Percentiles rank a stretch among this genome's conserved stretches.
Conservation (phyloP, 2,797 vertebrate genomes). For the Pitangus sulphuratus region DNA sequence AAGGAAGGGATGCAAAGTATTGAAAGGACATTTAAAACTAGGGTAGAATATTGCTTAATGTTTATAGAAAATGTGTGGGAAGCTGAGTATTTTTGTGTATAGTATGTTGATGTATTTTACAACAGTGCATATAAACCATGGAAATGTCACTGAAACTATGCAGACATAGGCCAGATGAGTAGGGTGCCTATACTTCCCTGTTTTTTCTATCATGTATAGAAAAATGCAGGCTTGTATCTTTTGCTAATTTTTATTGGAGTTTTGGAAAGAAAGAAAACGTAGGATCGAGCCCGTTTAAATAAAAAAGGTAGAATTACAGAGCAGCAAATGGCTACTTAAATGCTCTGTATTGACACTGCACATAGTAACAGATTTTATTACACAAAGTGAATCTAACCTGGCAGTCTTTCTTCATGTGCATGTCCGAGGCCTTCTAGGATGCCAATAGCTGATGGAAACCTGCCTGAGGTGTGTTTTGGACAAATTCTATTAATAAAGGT, state of each 20-base stretch:
- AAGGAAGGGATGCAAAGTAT: background rate
- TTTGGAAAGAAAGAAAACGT: background rate
- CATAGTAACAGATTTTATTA: background rate
- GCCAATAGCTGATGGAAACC: background rate
- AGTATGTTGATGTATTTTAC: slow-evolving; percentile 29
- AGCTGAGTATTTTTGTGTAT: slow-evolving; percentile 39
- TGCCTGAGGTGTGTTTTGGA: background rate
- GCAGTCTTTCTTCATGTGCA: background rate
- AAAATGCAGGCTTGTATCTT: background rate
- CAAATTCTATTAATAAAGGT: background rate
- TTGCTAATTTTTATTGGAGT: background rate
- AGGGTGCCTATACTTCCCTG: background rate
- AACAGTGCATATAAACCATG: background rate
- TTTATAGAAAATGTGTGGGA: slow-evolving; percentile 25
- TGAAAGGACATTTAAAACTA: background rate
- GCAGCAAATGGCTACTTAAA: background rate
- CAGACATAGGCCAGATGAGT: slow-evolving; percentile 36
- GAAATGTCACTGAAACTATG: background rate
- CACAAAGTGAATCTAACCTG: background rate
- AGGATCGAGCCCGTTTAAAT: background rate
- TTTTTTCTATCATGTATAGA: background rate
- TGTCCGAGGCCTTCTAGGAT: background rate
- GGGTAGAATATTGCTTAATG: background rate
- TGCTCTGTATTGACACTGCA: background rate
- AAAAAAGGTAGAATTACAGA: background rate